Conservation (phyloP, 2,888 invertebrate genomes). For the Athripsodes cinereus region DNA sequence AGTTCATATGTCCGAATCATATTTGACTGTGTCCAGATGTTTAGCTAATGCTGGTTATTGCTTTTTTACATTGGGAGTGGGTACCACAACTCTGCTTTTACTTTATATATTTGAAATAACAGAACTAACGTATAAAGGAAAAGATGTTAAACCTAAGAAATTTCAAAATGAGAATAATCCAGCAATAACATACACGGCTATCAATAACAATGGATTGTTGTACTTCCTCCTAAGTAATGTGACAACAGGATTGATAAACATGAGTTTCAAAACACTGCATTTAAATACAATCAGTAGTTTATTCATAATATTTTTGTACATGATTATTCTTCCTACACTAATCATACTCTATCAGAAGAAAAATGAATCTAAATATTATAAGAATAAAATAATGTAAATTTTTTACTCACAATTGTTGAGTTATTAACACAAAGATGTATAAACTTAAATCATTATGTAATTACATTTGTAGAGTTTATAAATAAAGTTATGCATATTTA, state of each 20-base stretch:
- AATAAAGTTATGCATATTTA: too few relatives aligned
- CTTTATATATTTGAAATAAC: conserved; percentile 51
- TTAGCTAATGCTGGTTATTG: conserved; percentile 80
- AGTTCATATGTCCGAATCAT: conserved; percentile 43
- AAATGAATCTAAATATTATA: not conserved
- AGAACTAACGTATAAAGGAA: conserved; percentile 9
- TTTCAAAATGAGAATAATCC: conserved; percentile 28
- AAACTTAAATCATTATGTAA: too few relatives aligned
- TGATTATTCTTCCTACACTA: conserved; percentile 42
- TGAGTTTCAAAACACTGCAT: conserved; percentile 58
- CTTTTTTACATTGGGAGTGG: conserved; percentile 64
- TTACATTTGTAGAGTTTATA: too few relatives aligned
- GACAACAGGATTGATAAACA: conserved; percentile 77
- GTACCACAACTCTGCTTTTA: conserved; percentile 49
- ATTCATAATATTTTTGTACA: conserved; percentile 53
- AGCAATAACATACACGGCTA: conserved; percentile 58
- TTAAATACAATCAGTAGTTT: conserved; percentile 41
- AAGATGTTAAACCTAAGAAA: conserved; percentile 10
- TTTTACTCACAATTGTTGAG: too few relatives aligned
- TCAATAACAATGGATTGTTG: conserved; percentile 77
- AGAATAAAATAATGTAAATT: not conserved
- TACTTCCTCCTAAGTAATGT: conserved; percentile 82
- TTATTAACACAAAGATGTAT: too few relatives aligned
- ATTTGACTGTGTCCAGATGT: conserved; percentile 66
- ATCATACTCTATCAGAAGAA: conserved; percentile 29